Evolutionary conservation across 2,113 vertebrate species (phyloP).

Genomic region (Crypturellus undulatus): DNA sequence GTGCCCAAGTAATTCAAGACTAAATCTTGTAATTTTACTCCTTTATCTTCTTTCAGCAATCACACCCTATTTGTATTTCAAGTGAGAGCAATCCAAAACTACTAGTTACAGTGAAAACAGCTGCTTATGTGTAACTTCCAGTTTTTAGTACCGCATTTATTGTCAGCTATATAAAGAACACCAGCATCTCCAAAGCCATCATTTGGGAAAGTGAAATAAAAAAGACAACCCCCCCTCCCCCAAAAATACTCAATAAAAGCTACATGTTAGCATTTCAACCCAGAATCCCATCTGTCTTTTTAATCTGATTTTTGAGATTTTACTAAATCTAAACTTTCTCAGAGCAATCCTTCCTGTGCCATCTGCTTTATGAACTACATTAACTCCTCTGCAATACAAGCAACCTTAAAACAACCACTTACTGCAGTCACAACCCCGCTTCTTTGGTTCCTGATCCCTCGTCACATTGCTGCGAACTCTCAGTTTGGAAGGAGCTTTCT

Average conservation of each 20-base stretch:
- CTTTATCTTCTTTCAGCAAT: constrained; percentile 3
- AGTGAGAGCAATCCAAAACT: constrained; percentile 12
- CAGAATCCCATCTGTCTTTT: constrained; percentile 46
- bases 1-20: not conserved
- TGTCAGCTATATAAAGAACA: not conserved
- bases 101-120: constrained; percentile 2
- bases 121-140: not conserved
- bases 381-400: not conserved
- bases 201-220: constrained; percentile 21
- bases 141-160: constrained; percentile 31
- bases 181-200: constrained; percentile 12
- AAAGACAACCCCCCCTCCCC: no score
- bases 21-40: not conserved
- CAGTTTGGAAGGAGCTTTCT: not conserved
- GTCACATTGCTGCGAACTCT: not conserved
- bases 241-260: not conserved
- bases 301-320: constrained; percentile 62
- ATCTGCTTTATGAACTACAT: constrained; percentile 49
- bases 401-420: not conserved
- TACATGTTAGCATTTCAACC: not conserved
- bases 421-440: not conserved
- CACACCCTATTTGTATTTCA: not conserved
- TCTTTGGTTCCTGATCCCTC: not conserved
- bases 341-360: constrained; percentile 48
- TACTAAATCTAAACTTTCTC: constrained; percentile 55